phyloP scores from a whole-genome alignment of 2,797 vertebrate genomes.

The Leuciscus waleckii region DNA sequence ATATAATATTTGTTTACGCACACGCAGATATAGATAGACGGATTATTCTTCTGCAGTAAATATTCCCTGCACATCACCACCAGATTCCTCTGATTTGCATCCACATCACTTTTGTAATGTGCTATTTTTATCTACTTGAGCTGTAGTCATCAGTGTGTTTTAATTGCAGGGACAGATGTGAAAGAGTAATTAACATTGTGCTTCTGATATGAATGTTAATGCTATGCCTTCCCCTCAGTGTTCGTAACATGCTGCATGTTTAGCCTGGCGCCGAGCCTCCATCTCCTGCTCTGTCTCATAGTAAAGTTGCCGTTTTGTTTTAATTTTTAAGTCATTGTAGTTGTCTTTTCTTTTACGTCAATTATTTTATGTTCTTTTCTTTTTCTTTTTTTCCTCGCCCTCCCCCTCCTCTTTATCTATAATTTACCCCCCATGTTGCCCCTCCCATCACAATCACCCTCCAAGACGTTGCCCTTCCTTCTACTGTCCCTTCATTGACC shows the following conservation, averaged over 20 bases:
- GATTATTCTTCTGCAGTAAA: background rate
- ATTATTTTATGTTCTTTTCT: conserved; percentile 77
- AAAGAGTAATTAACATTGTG: conserved; percentile 32
- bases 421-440: conserved; percentile 65
- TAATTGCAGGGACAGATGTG: conserved; percentile 46
- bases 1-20: background rate
- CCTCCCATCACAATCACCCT: conserved; percentile 73
- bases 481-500: conserved; percentile 97
- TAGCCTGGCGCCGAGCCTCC: conserved; percentile 37
- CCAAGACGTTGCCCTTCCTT: conserved; percentile 96
- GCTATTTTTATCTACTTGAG: background rate
- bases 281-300: conserved; percentile 49
- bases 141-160: conserved; percentile 26
- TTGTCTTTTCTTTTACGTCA: conserved; percentile 49
- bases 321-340: conserved; percentile 51
- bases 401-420: conserved; percentile 62
- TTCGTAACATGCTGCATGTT: conserved; percentile 28
- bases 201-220: conserved; percentile 44
- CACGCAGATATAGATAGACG: background rate
- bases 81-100: background rate
- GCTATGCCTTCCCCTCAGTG: conserved; percentile 39
- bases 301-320: conserved; percentile 52
- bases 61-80: background rate
- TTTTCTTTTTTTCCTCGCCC: conserved; percentile 65
- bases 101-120: background rate